These are phyloP conservation scores for Rhinolophus sinicus DNA, from an alignment of 2,113 vertebrate species.

Conservation along the genomic window DNA sequence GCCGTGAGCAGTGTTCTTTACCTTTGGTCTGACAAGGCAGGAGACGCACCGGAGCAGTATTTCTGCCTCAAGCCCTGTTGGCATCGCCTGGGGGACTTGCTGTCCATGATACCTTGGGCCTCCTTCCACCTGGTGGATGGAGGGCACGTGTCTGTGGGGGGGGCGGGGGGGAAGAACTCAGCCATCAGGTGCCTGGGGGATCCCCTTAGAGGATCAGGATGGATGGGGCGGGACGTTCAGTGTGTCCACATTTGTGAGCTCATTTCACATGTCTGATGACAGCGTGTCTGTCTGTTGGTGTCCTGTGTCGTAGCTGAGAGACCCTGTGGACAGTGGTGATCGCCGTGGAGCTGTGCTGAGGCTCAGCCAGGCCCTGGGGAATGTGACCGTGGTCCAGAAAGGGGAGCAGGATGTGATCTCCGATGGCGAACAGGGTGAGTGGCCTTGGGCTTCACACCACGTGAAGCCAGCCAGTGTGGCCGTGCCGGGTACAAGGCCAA, in stretches of 20 bases:
- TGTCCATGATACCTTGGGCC: accelerated
- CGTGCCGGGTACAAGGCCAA: accelerated
- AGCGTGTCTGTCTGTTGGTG: not conserved
- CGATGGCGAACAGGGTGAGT: constrained; percentile 93
- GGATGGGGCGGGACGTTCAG: not conserved
- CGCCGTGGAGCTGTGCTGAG: constrained; percentile 88
- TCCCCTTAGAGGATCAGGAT: not conserved
- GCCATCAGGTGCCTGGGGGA: not conserved
- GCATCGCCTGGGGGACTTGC: not conserved
- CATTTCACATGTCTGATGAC: not conserved
- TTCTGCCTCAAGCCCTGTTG: accelerated
- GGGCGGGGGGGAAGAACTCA: not conserved
- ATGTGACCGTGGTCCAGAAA: constrained; percentile 95
- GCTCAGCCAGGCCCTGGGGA: constrained; percentile 95
- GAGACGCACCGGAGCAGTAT: not conserved
- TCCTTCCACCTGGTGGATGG: not conserved
- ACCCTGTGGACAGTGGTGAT: constrained; percentile 89
- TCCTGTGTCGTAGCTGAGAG: constrained; percentile 86
- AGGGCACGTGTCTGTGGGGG: accelerated
- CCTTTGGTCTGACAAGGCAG: too few species aligned
- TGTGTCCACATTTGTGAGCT: not conserved
- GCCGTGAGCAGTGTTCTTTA: accelerated
- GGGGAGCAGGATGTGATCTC: constrained; percentile 95
- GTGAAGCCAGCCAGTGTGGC: accelerated
- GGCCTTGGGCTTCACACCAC: accelerated